Evolutionary conservation across 2,888 invertebrate species (phyloP).

Genomic region (Stomorhina lunata): DNA sequence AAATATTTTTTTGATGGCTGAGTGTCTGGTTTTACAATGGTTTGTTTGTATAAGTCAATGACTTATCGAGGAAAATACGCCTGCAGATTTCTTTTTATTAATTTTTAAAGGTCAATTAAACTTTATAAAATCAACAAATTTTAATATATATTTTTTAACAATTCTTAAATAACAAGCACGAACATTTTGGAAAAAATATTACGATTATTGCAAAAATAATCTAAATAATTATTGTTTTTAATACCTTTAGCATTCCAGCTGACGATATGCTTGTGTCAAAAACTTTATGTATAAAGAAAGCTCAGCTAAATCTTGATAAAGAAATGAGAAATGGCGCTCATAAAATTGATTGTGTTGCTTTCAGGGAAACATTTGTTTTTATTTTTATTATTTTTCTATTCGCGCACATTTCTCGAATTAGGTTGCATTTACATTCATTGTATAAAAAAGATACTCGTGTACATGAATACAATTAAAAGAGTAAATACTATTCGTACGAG

Average conservation of each 20-base stretch:
- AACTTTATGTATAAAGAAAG: neutral
- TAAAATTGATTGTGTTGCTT: neutral
- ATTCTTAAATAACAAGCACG: too few species aligned
- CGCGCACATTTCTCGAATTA: too few species aligned
- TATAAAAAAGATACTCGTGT: neutral
- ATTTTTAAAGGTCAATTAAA: too few species aligned
- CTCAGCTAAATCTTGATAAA: neutral
- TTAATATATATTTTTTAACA: too few species aligned
- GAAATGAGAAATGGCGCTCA: conserved; percentile 15
- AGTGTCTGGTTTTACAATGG: conserved; percentile 34
- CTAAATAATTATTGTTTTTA: too few species aligned
- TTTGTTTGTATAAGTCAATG: conserved; percentile 46
- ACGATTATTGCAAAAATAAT: too few species aligned
- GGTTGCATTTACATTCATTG: neutral
- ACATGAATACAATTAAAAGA: too few species aligned
- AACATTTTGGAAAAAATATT: too few species aligned
- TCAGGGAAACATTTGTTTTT: neutral
- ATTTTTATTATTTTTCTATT: conserved; percentile 20
- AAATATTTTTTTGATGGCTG: conserved; percentile 11
- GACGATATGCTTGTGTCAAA: neutral
- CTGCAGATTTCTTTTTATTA: neutral
- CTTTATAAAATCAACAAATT: too few species aligned
- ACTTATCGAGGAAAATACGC: conserved; percentile 10
- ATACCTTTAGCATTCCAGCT: neutral
- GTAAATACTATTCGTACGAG: too few species aligned